Evolutionary conservation across 2,797 vertebrate genomes (phyloP), one percentile per base, ranked within the genome.

Genomic region (Argyrosomus regius): DNA sequence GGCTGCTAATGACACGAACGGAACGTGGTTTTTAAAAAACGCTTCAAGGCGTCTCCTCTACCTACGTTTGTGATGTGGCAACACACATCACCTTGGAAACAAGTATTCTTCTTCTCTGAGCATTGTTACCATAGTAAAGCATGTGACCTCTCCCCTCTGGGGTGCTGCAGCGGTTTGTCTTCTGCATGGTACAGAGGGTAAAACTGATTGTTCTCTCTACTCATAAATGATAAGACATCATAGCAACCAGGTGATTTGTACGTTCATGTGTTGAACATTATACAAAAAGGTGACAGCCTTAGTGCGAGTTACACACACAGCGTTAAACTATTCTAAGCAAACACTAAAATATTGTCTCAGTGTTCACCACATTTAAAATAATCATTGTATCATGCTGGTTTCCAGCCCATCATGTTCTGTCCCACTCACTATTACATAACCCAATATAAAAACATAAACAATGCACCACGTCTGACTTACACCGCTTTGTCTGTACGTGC

Each of bases 21-120:
- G 45, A 78, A 43, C 20, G 9, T 54, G 56, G 0, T n/a, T 64
- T 84, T 65, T 39, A 1, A 78, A 84, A 76, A 75, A 50, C 0
- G 8, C 57, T 20, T 73, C n/a, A 26, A 76, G 57, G 39, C 48
- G 28, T 75, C 72, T 54, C 52, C 80, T 76, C 83, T 56, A 68
- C 68, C 60, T 82, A 72, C 73, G 82, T 76, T 54, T 78, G 48
- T 35, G 57, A 66, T 66, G 65, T 28, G 41, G 72, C 39, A 68
- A 81, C 72, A 75, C 61, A 54, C 72, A 73, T 95, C 86, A 77
- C 93, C 89, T 80, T 91, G 91, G 92, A 89, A 93, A 94, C 91
- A 74, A 72, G 83, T 35, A 31, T 81, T 83, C 56, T 75, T 75
- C 57, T 64, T 70, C 74, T 77, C 67, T n/a, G 35, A 77, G 73